These are phyloP conservation scores for Otus sunia DNA, from an alignment of 2,113 vertebrate genomes.

Conservation along the genomic window DNA sequence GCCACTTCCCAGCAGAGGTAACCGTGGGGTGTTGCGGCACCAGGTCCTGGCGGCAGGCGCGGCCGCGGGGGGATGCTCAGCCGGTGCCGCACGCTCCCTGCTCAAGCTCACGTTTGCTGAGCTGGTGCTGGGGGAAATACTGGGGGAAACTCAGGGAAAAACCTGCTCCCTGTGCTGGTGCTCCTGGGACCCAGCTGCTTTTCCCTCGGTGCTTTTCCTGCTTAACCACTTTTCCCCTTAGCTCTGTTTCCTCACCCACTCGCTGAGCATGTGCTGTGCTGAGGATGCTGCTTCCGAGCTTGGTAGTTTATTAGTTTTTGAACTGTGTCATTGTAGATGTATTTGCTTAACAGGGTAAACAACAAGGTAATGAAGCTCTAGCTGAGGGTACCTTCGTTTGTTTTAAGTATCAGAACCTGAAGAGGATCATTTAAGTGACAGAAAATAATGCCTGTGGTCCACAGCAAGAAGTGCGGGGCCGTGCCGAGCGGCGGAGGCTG, in stretches of 20 bases:
- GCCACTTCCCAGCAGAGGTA: background rate
- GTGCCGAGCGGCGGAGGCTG: fast-evolving
- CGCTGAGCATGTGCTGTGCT: background rate
- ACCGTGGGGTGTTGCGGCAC: too few species aligned
- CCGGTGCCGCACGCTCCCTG: background rate
- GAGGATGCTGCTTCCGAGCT: background rate
- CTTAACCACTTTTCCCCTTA: background rate
- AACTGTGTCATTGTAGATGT: background rate
- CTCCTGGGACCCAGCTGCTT: background rate
- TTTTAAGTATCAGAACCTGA: background rate
- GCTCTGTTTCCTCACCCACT: background rate
- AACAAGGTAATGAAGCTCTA: background rate
- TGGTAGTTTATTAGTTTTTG: background rate
- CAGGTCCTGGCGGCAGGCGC: fast-evolving
- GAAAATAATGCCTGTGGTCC: background rate
- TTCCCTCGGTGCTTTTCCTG: background rate
- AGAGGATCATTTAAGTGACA: background rate
- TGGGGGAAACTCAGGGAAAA: too few species aligned
- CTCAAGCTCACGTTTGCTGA: too few species aligned
- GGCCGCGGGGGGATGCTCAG: background rate
- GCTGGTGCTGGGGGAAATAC: too few species aligned
- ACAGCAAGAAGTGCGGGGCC: fast-evolving
- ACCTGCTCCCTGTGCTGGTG: background rate
- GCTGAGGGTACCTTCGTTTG: background rate
- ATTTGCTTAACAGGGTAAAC: background rate